Percentiles rank a stretch among this genome's conserved stretches.
Conservation (phyloP, 1,140 invertebrate species). For the Gonioctena quinquepunctata region DNA sequence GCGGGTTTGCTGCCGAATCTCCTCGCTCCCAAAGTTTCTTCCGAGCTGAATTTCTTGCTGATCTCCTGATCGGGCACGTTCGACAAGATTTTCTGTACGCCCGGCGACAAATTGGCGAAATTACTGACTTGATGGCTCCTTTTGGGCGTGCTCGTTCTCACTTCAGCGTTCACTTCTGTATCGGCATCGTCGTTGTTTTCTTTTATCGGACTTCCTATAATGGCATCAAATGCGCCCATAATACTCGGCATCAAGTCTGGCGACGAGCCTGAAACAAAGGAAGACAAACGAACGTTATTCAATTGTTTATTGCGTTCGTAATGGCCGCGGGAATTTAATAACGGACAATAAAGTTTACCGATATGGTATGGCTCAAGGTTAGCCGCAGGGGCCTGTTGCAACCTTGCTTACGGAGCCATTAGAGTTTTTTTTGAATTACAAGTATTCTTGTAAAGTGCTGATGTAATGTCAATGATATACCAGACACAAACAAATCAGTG, state of each 20-base stretch:
- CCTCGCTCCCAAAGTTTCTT: conserved; percentile 51
- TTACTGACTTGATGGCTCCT: conserved; percentile 44
- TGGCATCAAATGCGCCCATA: conserved; percentile 53
- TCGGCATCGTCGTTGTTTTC: conserved; percentile 23
- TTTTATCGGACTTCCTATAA: conserved; percentile 35
- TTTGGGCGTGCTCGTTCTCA: conserved; percentile 33
- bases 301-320: conserved; percentile 2
- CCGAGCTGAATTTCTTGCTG: conserved; percentile 57
- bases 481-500: too few species aligned
- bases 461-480: too few species aligned
- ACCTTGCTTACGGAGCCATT: neutral
- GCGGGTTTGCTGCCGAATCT: conserved; percentile 51
- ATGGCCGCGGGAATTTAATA: conserved; percentile 1
- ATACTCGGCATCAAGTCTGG: conserved; percentile 54
- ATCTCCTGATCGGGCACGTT: conserved; percentile 58
- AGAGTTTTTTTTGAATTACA: too few species aligned
- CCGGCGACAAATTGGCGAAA: conserved; percentile 61
- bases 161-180: conserved; percentile 17
- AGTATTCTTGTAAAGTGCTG: too few species aligned
- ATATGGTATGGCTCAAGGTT: conserved; percentile 15
- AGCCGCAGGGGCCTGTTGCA: neutral
- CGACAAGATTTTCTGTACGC: conserved; percentile 63
- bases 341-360: conserved; percentile 8
- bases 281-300: neutral
- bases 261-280: conserved; percentile 45